Evolutionary conservation across 2,888 invertebrate genomes (phyloP).

Genomic region (Eilema sororculum): DNA sequence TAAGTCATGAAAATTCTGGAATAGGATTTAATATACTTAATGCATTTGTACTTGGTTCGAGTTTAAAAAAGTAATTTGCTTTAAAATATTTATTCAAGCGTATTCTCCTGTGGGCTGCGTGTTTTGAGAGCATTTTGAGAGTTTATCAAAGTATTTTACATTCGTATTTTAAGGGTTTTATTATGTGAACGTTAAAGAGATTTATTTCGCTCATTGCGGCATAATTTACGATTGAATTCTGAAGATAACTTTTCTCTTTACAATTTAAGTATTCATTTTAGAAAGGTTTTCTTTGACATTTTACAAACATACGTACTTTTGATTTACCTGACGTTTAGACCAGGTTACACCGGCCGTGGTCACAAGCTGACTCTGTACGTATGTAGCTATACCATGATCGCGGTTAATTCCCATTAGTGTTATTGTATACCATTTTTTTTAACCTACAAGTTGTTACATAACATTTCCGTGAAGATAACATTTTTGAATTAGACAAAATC

Average conservation of each 20-base stretch:
- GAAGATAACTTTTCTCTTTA: background rate
- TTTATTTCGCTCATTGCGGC: background rate
- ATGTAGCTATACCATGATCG: no score
- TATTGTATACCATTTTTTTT: no score
- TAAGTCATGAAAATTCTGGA: no score
- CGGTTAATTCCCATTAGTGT: no score
- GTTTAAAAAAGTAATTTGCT: background rate
- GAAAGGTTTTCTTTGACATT: background rate
- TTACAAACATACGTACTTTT: no score
- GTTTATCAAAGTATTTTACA: background rate
- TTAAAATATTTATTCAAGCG: constrained; percentile 1
- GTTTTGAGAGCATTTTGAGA: constrained; percentile 2
- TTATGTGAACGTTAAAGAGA: constrained; percentile 1
- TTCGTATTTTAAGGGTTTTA: constrained; percentile 6
- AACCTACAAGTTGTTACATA: background rate
- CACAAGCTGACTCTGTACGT: no score
- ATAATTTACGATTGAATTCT: background rate
- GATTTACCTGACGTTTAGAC: no score
- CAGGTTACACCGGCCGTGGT: no score
- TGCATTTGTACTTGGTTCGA: background rate
- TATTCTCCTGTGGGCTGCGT: background rate
- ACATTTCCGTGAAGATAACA: background rate
- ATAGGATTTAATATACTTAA: no score
- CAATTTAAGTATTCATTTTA: background rate
- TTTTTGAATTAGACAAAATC: background rate